Evolutionary conservation across 2,113 vertebrate genomes (phyloP), one percentile per base, ranked within the genome.

Genomic region (Rhipidura dahli): DNA sequence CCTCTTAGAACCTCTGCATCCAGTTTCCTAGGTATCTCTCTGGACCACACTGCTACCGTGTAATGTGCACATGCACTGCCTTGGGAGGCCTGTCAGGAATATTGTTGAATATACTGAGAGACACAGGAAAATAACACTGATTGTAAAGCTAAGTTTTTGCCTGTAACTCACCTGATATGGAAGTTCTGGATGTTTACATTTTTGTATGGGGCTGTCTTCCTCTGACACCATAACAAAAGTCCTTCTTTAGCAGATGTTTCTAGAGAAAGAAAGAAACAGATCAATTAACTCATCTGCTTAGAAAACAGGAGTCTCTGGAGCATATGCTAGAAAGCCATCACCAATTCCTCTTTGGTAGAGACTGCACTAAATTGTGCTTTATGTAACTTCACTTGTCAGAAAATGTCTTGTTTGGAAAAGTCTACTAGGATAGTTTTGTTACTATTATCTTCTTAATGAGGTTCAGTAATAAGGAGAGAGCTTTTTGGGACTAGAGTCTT

Each of bases 121-220:
- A 28, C 45, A 31, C 0, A 47, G 8, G 28, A 87, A 87, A 65
- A 75, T 37, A 82, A 73, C 11, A 49, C 19, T 64, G 39, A 70
- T 9, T 30, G 16, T 47, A 78, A 84, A 94, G 57, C n/a, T 44
- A 53, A 86, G 8, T 33, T 56, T 40, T 40, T 77, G 57, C 15
- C 24, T 51, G 40, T 76, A 87, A 90, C 97, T 96, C 73, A 99
- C 99, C 99, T 99, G 97, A 99, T 99, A 96, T 99, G 99, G 98
- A 99, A 99, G 98, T 99, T 99, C 92, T 99, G 99, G 96, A 99
- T 99, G 98, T 99, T 99, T 97, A 99, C 99, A 11, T 99, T 99
- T 98, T 99, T 99, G 98, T 99, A 99, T 13, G 99, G 99, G 9
- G 99, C 99, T 2, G 99, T 99, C 98, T 99, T 99, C 93, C 99